Evolutionary conservation across 2,888 invertebrate genomes (phyloP), one percentile per base, ranked within the genome.

Genomic region (Pristionchus entomophagus): DNA sequence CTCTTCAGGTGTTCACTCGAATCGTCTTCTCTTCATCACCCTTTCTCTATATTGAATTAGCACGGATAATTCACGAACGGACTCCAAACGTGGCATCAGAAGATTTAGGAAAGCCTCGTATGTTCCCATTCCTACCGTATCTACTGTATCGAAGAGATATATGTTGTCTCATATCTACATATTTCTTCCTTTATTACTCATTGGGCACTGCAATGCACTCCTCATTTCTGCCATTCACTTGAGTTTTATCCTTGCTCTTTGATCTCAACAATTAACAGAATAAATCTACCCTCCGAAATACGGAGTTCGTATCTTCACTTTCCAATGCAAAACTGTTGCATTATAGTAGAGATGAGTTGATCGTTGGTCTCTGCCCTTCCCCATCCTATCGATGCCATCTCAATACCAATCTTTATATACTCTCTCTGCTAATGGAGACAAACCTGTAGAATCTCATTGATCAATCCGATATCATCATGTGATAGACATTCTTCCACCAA

Each of bases 291-390:
- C n/a, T n/a, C n/a, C n/a, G n/a, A n/a, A n/a, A n/a, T n/a, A n/a
- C n/a, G n/a, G n/a, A n/a, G n/a, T n/a, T n/a, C n/a, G n/a, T n/a
- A n/a, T 41, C 14, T 1, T 80, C 53, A 84, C 35, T 84, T 84
- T 49, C 84, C 84, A 26, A 84, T 84, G 51, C 84, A 84, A n/a
- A 84, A 84, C 6, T 84, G n/a, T 26, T 65, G 32, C 49, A 84
- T 49, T 12, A 84, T 69, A 38, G 22, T 19, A 32, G 6, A 26
- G 51, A 84, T 26, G 32, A 84, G 56, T 29, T 84, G 49, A 19
- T 84, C 84, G 41, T 49, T 69, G 6, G 84, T 53, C 8, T 69
- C 29, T 8, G 45, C 8, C 32, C 69, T 84, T 49, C 84, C 84
- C 84, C 84, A 84, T 32, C 49, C 84, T 29, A 49, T 51, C 19